Evolutionary conservation across 2,888 invertebrate genomes (phyloP).

Genomic region (Plemyria rubiginata): DNA sequence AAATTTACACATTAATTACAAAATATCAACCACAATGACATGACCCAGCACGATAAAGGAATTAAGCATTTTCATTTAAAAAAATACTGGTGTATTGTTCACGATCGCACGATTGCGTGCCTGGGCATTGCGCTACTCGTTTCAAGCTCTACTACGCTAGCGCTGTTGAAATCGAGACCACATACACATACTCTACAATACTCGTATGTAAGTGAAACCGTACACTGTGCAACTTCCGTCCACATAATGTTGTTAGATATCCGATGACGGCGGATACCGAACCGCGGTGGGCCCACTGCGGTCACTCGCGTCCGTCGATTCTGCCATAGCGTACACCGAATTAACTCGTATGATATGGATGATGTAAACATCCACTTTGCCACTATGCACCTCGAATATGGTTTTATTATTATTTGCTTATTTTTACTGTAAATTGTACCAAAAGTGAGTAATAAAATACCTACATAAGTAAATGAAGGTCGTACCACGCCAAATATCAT

Average conservation of each 20-base stretch:
- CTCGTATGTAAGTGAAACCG: slow-evolving; percentile 70
- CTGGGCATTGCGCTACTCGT: slow-evolving; percentile 23
- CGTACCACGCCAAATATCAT: neutral
- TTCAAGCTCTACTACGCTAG: slow-evolving; percentile 22
- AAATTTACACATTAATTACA: neutral
- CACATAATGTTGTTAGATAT: slow-evolving; percentile 69
- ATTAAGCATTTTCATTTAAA: neutral
- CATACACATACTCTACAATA: slow-evolving; percentile 46
- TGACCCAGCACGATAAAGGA: neutral
- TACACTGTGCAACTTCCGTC: slow-evolving; percentile 80
- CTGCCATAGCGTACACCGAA: slow-evolving; percentile 20
- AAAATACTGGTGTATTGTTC: neutral
- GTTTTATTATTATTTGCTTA: neutral
- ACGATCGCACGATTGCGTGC: neutral
- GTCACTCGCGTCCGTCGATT: slow-evolving; percentile 63
- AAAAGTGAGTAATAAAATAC: slow-evolving; percentile 68
- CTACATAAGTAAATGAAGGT: slow-evolving; percentile 60
- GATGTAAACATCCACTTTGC: no score
- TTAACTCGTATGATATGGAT: slow-evolving; percentile 2
- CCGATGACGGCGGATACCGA: slow-evolving; percentile 62
- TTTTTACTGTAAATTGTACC: slow-evolving; percentile 34
- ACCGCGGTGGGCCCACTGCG: slow-evolving; percentile 51
- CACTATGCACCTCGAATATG: no score
- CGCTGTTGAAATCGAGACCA: slow-evolving; percentile 70
- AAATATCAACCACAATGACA: neutral